These are phyloP conservation scores for Solenopsis invicta DNA, from an alignment of 1,140 invertebrate genomes.

Conservation along the genomic window DNA sequence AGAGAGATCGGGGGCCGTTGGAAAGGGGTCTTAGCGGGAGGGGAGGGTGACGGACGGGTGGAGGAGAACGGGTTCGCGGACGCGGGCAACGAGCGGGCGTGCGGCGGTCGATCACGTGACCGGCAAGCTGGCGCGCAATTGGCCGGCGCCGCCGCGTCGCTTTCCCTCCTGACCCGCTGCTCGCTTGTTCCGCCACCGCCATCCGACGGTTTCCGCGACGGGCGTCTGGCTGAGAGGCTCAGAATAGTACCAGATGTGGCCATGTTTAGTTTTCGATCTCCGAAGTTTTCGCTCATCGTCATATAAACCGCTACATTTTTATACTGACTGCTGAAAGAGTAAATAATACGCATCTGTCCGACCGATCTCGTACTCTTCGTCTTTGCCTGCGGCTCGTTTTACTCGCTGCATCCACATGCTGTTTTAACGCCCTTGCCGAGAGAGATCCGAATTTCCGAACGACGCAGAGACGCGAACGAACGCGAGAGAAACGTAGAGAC, in stretches of 20 bases:
- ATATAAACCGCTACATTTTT: slow-evolving; percentile 79
- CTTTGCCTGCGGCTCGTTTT: slow-evolving; percentile 43
- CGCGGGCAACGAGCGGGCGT: slow-evolving; percentile 36
- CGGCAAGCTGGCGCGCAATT: slow-evolving; percentile 37
- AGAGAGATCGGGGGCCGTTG: neutral
- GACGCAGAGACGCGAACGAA: slow-evolving; percentile 65
- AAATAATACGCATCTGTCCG: slow-evolving; percentile 77
- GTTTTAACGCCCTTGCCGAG: slow-evolving; percentile 64
- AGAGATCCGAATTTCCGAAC: slow-evolving; percentile 65
- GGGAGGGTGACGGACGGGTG: neutral
- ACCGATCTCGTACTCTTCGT: slow-evolving; percentile 63
- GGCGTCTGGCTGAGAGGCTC: slow-evolving; percentile 82
- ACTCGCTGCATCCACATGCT: slow-evolving; percentile 40
- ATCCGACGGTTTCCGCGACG: slow-evolving; percentile 69
- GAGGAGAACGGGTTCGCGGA: neutral
- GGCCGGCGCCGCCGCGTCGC: slow-evolving; percentile 53
- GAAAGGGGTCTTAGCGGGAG: neutral
- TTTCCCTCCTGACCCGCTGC: slow-evolving; percentile 66
- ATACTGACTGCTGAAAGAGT: slow-evolving; percentile 76
- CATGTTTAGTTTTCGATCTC: slow-evolving; percentile 86
- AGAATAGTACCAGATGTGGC: slow-evolving; percentile 87
- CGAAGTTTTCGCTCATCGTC: slow-evolving; percentile 85
- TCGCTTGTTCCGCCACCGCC: slow-evolving; percentile 57
- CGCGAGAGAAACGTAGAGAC: neutral
- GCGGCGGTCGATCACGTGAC: slow-evolving; percentile 68